Evolutionary conservation across 2,797 vertebrate genomes (phyloP).

Genomic region (Macropus fuliginosus): DNA sequence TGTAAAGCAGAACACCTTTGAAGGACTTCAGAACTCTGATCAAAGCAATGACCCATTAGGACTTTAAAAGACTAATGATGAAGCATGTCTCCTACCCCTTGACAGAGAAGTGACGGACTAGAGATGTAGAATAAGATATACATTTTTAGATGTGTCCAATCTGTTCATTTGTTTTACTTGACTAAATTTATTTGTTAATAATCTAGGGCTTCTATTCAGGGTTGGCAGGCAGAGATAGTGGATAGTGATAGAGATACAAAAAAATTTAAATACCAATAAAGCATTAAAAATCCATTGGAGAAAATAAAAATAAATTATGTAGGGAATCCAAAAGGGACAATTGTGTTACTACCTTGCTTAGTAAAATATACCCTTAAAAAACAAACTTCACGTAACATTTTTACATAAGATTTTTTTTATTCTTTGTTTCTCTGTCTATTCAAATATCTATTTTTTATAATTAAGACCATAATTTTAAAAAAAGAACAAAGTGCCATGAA

Average conservation of each 20-base stretch:
- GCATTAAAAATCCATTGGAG: background rate
- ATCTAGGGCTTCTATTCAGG: background rate
- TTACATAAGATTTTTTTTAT: background rate
- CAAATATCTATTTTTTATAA: background rate
- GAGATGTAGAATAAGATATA: background rate
- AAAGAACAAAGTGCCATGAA: background rate
- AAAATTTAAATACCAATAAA: background rate
- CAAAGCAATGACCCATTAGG: background rate
- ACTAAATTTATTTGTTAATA: background rate
- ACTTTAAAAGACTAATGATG: background rate
- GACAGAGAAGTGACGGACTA: background rate
- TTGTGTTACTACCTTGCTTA: background rate
- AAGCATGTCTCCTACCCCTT: background rate
- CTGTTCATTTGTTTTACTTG: background rate
- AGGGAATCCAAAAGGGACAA: background rate
- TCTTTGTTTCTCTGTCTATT: background rate
- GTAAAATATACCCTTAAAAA: background rate
- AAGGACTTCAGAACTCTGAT: background rate
- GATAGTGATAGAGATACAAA: too few relatives aligned
- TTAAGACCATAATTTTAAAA: background rate
- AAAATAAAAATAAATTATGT: background rate
- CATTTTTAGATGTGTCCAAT: background rate
- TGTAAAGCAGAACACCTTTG: background rate
- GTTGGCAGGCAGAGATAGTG: too few relatives aligned
- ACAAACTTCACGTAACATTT: background rate